phyloP scores from a whole-genome alignment of 2,888 invertebrate species.

The Isotomurus palustris region DNA sequence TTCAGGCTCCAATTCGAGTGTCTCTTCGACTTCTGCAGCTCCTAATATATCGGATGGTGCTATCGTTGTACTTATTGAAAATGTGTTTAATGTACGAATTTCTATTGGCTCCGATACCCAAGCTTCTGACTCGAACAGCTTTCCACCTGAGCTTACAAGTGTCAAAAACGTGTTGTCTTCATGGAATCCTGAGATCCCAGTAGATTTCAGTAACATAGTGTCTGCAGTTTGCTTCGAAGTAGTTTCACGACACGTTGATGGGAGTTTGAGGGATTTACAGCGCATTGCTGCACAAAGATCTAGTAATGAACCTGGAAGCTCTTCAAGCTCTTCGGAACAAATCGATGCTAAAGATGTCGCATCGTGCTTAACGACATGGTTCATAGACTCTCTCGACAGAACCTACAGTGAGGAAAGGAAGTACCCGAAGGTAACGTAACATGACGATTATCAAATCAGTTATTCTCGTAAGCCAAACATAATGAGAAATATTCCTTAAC shows the following conservation, averaged over 20 bases:
- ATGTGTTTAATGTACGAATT: constrained; percentile 35
- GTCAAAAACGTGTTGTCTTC: constrained; percentile 20
- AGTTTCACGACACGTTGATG: constrained; percentile 32
- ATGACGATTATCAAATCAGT: constrained; percentile 4
- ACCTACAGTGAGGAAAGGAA: constrained; percentile 39
- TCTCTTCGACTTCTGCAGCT: background rate
- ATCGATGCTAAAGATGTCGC: constrained; percentile 19
- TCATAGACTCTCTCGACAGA: constrained; percentile 41
- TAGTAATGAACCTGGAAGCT: background rate
- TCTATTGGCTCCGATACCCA: constrained; percentile 2
- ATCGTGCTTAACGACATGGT: constrained; percentile 35
- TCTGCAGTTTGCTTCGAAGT: constrained; percentile 40
- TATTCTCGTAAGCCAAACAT: constrained; percentile 1
- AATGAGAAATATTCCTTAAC: constrained; percentile 3
- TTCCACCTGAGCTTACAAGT: constrained; percentile 21
- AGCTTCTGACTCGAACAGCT: background rate
- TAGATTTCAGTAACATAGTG: constrained; percentile 37
- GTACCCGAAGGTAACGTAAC: constrained; percentile 34
- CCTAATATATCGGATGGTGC: background rate
- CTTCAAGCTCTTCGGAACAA: background rate
- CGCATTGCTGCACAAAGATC: background rate
- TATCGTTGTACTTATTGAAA: constrained; percentile 27
- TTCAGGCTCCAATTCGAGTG: background rate
- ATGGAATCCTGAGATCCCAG: constrained; percentile 11
- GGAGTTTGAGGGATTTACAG: constrained; percentile 23